These are phyloP conservation scores for Echeneis naucrates DNA, from an alignment of 2,797 vertebrate genomes.

Conservation along the genomic window DNA sequence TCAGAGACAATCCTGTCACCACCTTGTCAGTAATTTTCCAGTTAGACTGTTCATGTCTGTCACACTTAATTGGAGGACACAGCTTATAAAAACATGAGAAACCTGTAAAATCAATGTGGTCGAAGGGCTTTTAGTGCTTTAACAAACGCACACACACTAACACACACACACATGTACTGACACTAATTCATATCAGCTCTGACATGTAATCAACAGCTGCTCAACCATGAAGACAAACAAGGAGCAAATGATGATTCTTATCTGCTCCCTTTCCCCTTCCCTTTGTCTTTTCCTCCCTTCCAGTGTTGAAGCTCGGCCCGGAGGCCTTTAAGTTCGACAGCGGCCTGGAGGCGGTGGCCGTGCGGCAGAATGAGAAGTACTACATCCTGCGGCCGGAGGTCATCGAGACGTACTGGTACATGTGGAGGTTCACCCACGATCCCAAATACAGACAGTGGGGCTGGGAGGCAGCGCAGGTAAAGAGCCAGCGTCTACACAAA, in stretches of 20 bases:
- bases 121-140: slow-evolving; percentile 21
- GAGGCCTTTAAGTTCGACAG: slow-evolving; percentile 99
- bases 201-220: slow-evolving; percentile 29
- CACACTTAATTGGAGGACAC: slow-evolving; percentile 41
- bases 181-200: slow-evolving; percentile 1
- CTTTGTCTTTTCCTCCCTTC: slow-evolving; percentile 2
- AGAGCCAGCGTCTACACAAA: background rate
- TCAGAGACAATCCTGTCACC: slow-evolving; percentile 4
- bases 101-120: slow-evolving; percentile 30
- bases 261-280: background rate
- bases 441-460: slow-evolving; percentile 98
- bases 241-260: slow-evolving; percentile 14
- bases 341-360: slow-evolving; percentile 94
- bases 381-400: slow-evolving; percentile 98
- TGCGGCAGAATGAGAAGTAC: slow-evolving; percentile 98
- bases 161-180: background rate
- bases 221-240: slow-evolving; percentile 36
- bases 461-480: slow-evolving; percentile 97
- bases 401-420: slow-evolving; percentile 99
- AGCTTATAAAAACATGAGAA: slow-evolving; percentile 36
- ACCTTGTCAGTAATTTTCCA: slow-evolving; percentile 19
- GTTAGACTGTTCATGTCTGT: slow-evolving; percentile 21
- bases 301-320: slow-evolving; percentile 96
- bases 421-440: slow-evolving; percentile 98
- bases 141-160: background rate